Evolutionary conservation across 2,797 vertebrate genomes (phyloP), one percentile per base, ranked within the genome.

Genomic region (Lophotriccus pileatus): DNA sequence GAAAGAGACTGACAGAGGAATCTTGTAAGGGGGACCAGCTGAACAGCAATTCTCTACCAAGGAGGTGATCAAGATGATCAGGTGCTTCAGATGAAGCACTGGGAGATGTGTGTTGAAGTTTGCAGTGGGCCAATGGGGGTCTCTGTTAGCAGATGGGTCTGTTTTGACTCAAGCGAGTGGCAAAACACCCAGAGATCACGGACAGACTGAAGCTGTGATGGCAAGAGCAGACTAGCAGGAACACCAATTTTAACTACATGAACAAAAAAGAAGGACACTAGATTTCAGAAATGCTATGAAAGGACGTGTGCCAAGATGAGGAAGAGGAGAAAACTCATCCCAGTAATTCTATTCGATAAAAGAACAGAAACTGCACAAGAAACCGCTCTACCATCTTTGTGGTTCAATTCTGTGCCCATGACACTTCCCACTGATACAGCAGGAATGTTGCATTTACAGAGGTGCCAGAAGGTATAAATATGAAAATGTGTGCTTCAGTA

Each of bases 401-500:
- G 68, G 37, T 14, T 67, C 52, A 16, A 0, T 22, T 3, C 7
- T 2, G 25, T 21, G 47, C 5, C 67, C 39, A 47, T 47, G 80
- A 43, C 56, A 14, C 12, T 44, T 9, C 41, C 63, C 64, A 5
- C 14, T 63, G 64, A 19, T 63, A 22, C 9, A 66, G 43, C 70
- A 80, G 46, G 22, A 22, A 41, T 12, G 39, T 9, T 78, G 63
- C 81, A 34, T 1, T 47, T 18, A 4, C 63, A 87, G 77, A 49
- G 50, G 9, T 17, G 49, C 10, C 36, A 85, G 72, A n/a, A 28
- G 9, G 34, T 7, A 24, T 4, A 2, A 22, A 46, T 3, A 8
- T 2, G 27, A 22, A 52, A 50, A 55, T 0, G 1, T 1, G 4
- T 4, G 34, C 69, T n/a, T 15, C 14, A 7, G 30, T 0, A 11